A percentile compares a stretch with the other conserved stretches of the same genome.
phyloP scores from a whole-genome alignment of 2,888 invertebrate species.

The Hydrotaea diabolus region DNA sequence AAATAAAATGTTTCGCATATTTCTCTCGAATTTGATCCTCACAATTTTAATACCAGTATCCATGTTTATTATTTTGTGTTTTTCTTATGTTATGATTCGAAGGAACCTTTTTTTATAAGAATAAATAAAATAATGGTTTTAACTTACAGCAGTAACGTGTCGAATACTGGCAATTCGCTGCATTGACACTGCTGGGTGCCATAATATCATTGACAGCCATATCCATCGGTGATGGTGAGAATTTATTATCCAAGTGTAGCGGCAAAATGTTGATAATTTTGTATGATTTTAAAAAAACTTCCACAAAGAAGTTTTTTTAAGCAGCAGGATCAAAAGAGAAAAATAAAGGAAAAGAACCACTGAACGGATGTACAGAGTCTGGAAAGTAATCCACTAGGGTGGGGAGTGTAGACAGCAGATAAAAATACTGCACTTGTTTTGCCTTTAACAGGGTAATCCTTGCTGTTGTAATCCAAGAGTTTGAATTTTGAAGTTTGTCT shows the following conservation, averaged over 20 bases:
- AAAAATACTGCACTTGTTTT: neutral
- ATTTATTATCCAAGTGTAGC: constrained; percentile 62
- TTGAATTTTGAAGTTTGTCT: constrained; percentile 13
- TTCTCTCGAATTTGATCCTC: too few species aligned
- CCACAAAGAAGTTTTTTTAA: constrained; percentile 59
- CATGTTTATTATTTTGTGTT: too few species aligned
- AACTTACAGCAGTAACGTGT: constrained; percentile 81
- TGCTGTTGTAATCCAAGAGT: constrained; percentile 43
- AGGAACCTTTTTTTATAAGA: too few species aligned
- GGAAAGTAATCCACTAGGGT: constrained; percentile 51
- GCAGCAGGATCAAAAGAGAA: constrained; percentile 28
- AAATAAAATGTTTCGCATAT: too few species aligned
- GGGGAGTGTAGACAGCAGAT: neutral
- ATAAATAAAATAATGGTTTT: neutral
- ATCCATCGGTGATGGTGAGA: constrained; percentile 69
- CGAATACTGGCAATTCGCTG: constrained; percentile 80
- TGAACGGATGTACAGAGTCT: neutral
- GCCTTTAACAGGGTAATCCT: constrained; percentile 26
- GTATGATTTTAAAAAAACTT: constrained; percentile 55
- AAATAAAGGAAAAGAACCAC: neutral
- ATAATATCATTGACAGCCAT: constrained; percentile 79
- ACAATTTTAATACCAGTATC: too few species aligned
- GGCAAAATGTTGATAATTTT: constrained; percentile 63
- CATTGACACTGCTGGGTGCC: constrained; percentile 78
- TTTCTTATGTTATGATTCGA: too few species aligned